Percentiles rank a stretch among this genome's conserved stretches.
Conservation (phyloP, 1,140 invertebrate species). For the Gryon sp. region DNA sequence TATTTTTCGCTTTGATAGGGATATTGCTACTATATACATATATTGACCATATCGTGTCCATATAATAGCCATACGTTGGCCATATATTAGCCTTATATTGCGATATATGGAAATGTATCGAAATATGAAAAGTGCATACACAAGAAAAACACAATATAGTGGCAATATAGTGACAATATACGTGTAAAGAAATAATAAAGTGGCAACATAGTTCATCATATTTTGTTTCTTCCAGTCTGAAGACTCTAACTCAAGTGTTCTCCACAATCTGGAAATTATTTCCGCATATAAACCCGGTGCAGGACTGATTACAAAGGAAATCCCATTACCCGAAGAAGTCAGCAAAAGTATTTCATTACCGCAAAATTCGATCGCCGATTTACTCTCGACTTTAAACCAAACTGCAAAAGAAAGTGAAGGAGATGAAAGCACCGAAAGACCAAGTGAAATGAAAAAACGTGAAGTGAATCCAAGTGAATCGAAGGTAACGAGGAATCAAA, state of each 20-base stretch:
- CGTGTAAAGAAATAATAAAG: too few relatives aligned
- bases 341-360: constrained; percentile 46
- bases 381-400: constrained; percentile 53
- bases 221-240: constrained; percentile 8
- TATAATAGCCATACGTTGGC: too few relatives aligned
- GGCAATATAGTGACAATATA: too few relatives aligned
- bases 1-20: too few relatives aligned
- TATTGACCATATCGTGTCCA: too few relatives aligned
- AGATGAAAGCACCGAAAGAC: background rate
- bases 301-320: constrained; percentile 56
- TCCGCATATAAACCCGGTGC: constrained; percentile 53
- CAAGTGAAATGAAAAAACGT: constrained; percentile 20
- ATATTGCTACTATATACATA: too few relatives aligned
- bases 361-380: constrained; percentile 52
- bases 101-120: too few relatives aligned
- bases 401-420: constrained; percentile 27
- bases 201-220: too few relatives aligned
- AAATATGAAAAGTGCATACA: too few relatives aligned
- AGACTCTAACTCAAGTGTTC: constrained; percentile 13
- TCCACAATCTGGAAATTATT: constrained; percentile 57
- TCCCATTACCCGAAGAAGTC: constrained; percentile 43
- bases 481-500: constrained; percentile 1
- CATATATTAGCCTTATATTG: too few relatives aligned
- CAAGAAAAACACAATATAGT: too few relatives aligned
- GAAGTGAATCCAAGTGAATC: constrained; percentile 16